Evolutionary conservation across 1,140 invertebrate species (phyloP).

Genomic region (Lasioglossum albipes): DNA sequence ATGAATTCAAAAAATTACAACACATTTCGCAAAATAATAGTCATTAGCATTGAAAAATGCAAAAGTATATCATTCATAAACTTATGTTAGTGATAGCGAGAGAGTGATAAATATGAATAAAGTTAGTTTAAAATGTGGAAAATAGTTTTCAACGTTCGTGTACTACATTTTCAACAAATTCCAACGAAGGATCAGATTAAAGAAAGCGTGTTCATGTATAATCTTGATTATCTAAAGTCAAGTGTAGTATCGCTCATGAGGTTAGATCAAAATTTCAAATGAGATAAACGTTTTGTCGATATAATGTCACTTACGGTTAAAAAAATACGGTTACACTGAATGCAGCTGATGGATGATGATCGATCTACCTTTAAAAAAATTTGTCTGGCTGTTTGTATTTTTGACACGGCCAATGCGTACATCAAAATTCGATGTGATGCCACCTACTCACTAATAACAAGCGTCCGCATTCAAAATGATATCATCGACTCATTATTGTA

Average conservation of each 20-base stretch:
- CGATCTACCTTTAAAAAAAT: not conserved
- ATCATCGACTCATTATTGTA: too few relatives aligned
- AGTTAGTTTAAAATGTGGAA: not conserved
- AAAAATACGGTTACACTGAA: not conserved
- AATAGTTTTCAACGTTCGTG: not conserved
- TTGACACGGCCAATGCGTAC: too few relatives aligned
- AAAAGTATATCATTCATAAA: too few relatives aligned
- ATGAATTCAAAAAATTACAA: too few relatives aligned
- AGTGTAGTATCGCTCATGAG: not conserved
- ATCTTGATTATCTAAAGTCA: not conserved
- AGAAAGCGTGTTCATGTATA: not conserved
- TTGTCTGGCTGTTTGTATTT: not conserved
- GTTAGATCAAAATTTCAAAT: not conserved
- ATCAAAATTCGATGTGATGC: too few relatives aligned
- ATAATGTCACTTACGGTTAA: not conserved
- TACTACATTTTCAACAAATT: not conserved
- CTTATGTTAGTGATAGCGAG: too few relatives aligned
- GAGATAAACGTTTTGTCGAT: not conserved
- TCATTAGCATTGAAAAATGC: too few relatives aligned
- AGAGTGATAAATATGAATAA: too few relatives aligned
- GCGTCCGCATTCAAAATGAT: not conserved
- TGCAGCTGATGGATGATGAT: not conserved
- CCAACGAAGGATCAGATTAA: not conserved
- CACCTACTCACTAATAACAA: not conserved
- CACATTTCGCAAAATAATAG: too few relatives aligned